phyloP scores from a whole-genome alignment of 2,888 invertebrate genomes.

The Flabesymbios commensalis region DNA sequence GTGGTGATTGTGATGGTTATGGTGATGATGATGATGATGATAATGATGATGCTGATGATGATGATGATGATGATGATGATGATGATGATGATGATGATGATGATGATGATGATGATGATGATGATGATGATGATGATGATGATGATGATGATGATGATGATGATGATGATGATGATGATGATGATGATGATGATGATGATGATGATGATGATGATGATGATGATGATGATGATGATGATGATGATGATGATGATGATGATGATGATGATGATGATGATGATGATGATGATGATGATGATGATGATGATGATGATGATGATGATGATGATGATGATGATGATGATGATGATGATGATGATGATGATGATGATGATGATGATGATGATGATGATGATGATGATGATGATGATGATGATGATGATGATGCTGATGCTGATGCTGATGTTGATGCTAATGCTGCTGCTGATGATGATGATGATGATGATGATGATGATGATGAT shows the following conservation, averaged over 20 bases:
- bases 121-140: not conserved
- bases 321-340: not conserved
- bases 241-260: not conserved
- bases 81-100: not conserved
- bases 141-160: not conserved
- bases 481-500: too few relatives aligned
- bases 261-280: not conserved
- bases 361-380: slow-evolving; percentile 29
- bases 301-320: slow-evolving; percentile 2
- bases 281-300: not conserved
- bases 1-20: too few relatives aligned
- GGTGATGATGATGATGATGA: too few relatives aligned
- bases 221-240: not conserved
- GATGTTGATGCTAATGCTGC: too few relatives aligned
- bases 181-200: not conserved
- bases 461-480: too few relatives aligned
- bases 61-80: not conserved
- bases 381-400: slow-evolving; percentile 26
- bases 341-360: slow-evolving; percentile 5
- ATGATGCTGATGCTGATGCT: too few relatives aligned
- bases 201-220: not conserved
- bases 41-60: too few relatives aligned
- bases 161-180: not conserved
- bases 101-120: not conserved
- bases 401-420: slow-evolving; percentile 26